Evolutionary conservation across 1,140 invertebrate genomes (phyloP).

Genomic region (Paralvinella palmiformis): DNA sequence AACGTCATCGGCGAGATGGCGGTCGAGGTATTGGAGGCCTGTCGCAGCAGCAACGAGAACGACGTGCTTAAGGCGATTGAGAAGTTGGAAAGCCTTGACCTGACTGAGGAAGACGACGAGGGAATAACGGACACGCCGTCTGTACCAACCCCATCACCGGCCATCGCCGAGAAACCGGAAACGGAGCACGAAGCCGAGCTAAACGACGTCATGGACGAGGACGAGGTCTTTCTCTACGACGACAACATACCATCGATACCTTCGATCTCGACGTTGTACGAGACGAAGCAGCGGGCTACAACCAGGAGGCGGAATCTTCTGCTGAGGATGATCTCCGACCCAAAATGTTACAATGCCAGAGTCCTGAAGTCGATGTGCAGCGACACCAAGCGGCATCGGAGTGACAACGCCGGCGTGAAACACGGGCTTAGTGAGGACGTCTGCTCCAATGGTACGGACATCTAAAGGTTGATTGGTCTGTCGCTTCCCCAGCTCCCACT

Average conservation of each 20-base stretch:
- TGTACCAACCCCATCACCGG: too few relatives aligned
- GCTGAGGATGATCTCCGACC: constrained; percentile 90
- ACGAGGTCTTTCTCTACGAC: constrained; percentile 21
- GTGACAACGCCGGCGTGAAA: neutral
- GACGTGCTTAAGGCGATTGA: constrained; percentile 5
- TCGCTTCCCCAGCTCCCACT: too few relatives aligned
- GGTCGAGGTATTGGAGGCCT: constrained; percentile 10
- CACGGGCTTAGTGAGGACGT: too few relatives aligned
- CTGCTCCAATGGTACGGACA: too few relatives aligned
- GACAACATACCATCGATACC: constrained; percentile 21
- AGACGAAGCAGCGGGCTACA: neutral
- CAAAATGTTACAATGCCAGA: constrained; percentile 89
- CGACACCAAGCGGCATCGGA: constrained; percentile 10
- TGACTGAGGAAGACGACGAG: constrained; percentile 23
- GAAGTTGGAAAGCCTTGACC: constrained; percentile 13
- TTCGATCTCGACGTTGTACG: constrained; percentile 13
- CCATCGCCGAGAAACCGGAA: constrained; percentile 18
- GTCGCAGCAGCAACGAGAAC: constrained; percentile 4
- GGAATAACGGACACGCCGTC: too few relatives aligned
- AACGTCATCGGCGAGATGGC: constrained; percentile 60
- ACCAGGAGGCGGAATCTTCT: constrained; percentile 74
- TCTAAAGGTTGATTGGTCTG: too few relatives aligned
- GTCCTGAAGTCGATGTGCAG: constrained; percentile 38
- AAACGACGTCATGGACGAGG: constrained; percentile 3
- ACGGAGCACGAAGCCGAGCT: neutral